Base-by-base conservation (phyloP, 1,140 invertebrate species). In the Phthorimaea operculella region DNA sequence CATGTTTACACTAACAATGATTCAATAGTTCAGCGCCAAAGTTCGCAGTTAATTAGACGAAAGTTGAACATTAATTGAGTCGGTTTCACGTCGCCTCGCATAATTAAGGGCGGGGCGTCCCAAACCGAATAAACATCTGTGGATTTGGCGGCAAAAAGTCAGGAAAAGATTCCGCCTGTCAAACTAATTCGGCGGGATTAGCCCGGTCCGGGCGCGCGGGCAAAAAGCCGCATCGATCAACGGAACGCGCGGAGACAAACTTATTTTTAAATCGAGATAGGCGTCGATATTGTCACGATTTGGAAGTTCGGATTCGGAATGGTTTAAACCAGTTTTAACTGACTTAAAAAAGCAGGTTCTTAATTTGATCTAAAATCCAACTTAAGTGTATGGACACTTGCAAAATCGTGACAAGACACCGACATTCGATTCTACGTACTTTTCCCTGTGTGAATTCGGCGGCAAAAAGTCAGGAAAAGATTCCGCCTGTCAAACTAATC, bases 211-310 rank as follows among this genome's bases (percentile, higher is more conserved):
- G 64, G 71, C 68, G 74, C 71, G 73, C 77, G 74, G 63, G 70
- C 76, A 83, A 84, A 84, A 82, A 84, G 67, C 33, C 15, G 55
- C 72, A 82, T 83, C 70, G 68, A 84, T 82, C 79, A 84, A 67
- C 64, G 54, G 62, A 60, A 47, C 57, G 54, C 58, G 52, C 48
- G 10, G 44, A 9, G 15, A 47, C 21, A 28, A 28, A 28, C 21
- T 28, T 47, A 47, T 47, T 47, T 47, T 16, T 47, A 47, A 47
- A 11, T 47, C 9, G 12, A 39, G 36, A 39, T 5, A 39, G n/a
- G n/a, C 10, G 10, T 39, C 36, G 10, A 39, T 34, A 34, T 39
- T 39, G 36, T 39, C 36, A 39, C 36, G 36, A 10, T 12, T 3
- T 39, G 36, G 36, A 39, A 39, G 33, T 34, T 11, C 33, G 11